Evolutionary conservation across 2,113 vertebrate species (phyloP).

Genomic region (Microcebus ravelobensis): DNA sequence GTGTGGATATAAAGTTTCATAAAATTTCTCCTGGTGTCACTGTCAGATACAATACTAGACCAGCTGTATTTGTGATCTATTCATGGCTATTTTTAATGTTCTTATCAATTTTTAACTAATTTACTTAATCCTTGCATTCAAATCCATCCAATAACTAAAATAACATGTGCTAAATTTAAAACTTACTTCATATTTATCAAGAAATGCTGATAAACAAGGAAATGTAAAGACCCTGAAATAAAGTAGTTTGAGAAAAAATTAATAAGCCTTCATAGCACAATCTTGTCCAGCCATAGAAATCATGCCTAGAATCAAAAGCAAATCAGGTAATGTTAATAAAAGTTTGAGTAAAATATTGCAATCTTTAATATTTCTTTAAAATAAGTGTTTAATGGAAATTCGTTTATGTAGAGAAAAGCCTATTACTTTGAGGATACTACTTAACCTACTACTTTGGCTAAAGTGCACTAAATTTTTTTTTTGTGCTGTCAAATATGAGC

Average conservation of each 20-base stretch:
- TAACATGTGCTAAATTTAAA: conserved; percentile 16
- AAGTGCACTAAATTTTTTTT: background rate
- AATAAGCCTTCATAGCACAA: background rate
- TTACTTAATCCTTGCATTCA: background rate
- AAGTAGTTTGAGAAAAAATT: background rate
- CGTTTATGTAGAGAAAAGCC: conserved; percentile 30
- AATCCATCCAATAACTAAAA: conserved; percentile 39
- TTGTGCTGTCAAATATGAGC: background rate
- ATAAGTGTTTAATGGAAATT: background rate
- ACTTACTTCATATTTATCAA: conserved; percentile 86
- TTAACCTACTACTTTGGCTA: background rate
- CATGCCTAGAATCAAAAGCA: background rate
- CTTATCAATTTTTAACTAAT: background rate
- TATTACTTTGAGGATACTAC: background rate
- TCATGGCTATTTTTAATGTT: conserved; percentile 20
- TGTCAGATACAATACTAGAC: background rate
- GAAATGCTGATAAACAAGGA: conserved; percentile 86
- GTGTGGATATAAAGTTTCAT: background rate
- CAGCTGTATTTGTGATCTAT: background rate
- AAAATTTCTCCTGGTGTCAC: background rate
- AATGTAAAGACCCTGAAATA: conserved; percentile 88
- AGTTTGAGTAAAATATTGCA: background rate
- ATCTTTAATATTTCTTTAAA: background rate
- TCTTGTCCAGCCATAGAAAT: conserved; percentile 34
- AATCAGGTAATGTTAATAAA: background rate